These are phyloP conservation scores for Corapipo altera DNA, from an alignment of 2,113 vertebrate species.

Conservation along the genomic window DNA sequence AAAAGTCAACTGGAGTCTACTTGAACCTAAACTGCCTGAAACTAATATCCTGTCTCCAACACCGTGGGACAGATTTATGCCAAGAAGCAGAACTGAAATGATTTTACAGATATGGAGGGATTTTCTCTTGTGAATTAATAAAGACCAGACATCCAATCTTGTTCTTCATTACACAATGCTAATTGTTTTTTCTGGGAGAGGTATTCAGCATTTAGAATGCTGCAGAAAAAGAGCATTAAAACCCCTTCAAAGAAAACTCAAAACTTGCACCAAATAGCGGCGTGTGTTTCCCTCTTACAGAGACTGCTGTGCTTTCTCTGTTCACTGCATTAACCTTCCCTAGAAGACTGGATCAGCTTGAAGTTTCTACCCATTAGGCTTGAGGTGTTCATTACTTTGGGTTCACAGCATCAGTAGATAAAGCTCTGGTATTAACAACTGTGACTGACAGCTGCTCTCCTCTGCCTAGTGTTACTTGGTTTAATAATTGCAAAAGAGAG, in stretches of 20 bases:
- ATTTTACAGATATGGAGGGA: neutral
- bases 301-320: neutral
- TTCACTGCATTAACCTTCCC: neutral
- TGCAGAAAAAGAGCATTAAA: neutral
- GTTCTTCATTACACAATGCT: neutral
- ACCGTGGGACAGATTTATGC: neutral
- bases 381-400: conserved; percentile 11
- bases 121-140: neutral
- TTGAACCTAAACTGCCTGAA: neutral
- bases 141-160: neutral
- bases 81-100: neutral
- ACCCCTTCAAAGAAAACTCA: neutral
- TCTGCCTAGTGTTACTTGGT: neutral
- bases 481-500: neutral
- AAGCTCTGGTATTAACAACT: conserved; percentile 18
- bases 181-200: neutral
- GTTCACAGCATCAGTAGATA: conserved; percentile 1
- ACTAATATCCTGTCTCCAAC: neutral
- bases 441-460: conserved; percentile 15
- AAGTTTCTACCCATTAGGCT: conserved; percentile 20
- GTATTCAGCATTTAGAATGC: neutral
- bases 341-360: neutral
- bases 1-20: neutral
- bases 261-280: neutral
- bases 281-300: neutral